Evolutionary conservation across 2,113 vertebrate genomes (phyloP).

Genomic region (Epinephelus lanceolatus): DNA sequence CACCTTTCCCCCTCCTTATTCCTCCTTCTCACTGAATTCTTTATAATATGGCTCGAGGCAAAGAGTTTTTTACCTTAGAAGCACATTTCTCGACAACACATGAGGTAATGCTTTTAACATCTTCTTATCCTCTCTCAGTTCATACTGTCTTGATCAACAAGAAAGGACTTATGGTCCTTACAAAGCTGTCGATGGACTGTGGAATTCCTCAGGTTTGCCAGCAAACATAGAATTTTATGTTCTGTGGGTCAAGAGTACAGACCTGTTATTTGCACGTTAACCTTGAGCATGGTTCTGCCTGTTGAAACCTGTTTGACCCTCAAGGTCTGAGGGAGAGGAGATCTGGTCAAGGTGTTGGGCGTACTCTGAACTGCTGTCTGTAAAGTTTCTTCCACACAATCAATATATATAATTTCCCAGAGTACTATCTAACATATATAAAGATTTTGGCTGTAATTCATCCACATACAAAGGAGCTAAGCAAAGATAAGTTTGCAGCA

Average conservation of each 20-base stretch:
- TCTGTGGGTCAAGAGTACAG: slow-evolving; percentile 46
- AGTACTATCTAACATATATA: background rate
- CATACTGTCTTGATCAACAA: slow-evolving; percentile 7
- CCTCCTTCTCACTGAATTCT: slow-evolving; percentile 30
- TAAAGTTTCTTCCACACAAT: background rate
- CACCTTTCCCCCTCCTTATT: background rate
- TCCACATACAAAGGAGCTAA: background rate
- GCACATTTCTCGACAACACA: slow-evolving; percentile 72
- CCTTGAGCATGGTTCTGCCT: slow-evolving; percentile 46
- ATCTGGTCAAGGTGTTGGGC: slow-evolving; percentile 40
- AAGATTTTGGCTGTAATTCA: background rate
- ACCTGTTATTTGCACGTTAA: slow-evolving; percentile 51
- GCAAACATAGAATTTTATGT: slow-evolving; percentile 52
- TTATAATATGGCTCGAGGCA: slow-evolving; percentile 43
- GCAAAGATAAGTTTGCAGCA: background rate
- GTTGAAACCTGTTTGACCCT: slow-evolving; percentile 50
- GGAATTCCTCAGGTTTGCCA: slow-evolving; percentile 55
- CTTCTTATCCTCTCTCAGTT: slow-evolving; percentile 11
- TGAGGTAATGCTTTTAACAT: slow-evolving; percentile 75
- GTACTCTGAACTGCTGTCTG: background rate
- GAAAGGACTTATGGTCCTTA: background rate
- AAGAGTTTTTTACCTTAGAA: slow-evolving; percentile 55
- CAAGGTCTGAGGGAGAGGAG: slow-evolving; percentile 11
- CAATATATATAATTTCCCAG: background rate
- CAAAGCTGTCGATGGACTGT: slow-evolving; percentile 37